Conservation (phyloP, 2,888 invertebrate genomes). For the Drosophila rellima region DNA sequence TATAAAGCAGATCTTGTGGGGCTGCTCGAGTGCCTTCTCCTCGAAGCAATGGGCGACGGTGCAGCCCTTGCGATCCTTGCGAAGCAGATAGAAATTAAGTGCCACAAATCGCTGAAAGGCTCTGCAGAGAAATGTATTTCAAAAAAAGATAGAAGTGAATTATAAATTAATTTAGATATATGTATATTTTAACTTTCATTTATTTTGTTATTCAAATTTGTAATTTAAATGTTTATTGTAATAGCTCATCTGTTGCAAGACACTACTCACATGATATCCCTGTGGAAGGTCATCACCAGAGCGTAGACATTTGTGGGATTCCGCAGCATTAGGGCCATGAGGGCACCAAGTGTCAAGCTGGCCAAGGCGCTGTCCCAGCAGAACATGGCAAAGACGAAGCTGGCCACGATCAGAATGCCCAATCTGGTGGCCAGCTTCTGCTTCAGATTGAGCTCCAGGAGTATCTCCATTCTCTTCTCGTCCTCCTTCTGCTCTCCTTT, state of each 20-base stretch:
- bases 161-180: background rate
- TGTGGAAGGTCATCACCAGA: constrained; percentile 70
- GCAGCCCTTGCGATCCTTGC: constrained; percentile 87
- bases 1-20: constrained; percentile 90
- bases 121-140: constrained; percentile 81
- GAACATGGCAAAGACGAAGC: constrained; percentile 59
- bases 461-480: constrained; percentile 73
- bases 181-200: too few species aligned
- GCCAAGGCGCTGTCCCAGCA: constrained; percentile 68
- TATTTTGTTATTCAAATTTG: too few species aligned
- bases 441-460: constrained; percentile 80
- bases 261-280: constrained; percentile 84
- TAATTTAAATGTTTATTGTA: too few species aligned
- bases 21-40: constrained; percentile 86
- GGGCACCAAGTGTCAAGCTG: constrained; percentile 72
- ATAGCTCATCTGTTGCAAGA: too few species aligned
- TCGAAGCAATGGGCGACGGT: constrained; percentile 88
- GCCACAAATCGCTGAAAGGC: constrained; percentile 87
- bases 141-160: too few species aligned
- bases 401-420: constrained; percentile 68
- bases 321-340: constrained; percentile 78
- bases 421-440: constrained; percentile 79
- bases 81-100: constrained; percentile 87
- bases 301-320: constrained; percentile 78
- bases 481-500: constrained; percentile 22